These are phyloP conservation scores for Nyctibius grandis DNA, from an alignment of 2,797 vertebrate genomes.

Conservation along the genomic window DNA sequence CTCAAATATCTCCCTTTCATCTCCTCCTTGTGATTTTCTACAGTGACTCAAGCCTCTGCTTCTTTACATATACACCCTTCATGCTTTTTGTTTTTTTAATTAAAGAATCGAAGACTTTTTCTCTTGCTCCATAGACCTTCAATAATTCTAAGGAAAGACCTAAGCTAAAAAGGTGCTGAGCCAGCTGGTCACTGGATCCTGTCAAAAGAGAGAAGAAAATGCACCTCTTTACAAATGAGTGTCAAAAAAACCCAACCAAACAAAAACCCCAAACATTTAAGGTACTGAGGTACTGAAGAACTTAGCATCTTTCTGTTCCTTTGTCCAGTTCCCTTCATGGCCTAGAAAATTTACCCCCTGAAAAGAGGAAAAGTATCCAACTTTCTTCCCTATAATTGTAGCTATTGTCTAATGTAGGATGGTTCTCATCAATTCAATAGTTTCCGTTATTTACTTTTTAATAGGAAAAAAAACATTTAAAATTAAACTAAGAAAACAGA, in stretches of 20 bases:
- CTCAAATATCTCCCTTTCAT: background rate
- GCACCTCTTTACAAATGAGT: background rate
- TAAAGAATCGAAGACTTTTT: background rate
- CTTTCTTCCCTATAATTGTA: background rate
- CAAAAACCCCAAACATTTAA: accelerated
- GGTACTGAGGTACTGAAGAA: background rate
- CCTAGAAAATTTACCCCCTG: background rate
- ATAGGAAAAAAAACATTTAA: background rate
- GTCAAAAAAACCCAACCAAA: accelerated
- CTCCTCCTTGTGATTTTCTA: background rate
- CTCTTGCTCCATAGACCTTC: background rate
- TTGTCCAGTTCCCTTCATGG: background rate
- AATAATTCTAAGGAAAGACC: background rate
- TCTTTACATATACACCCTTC: background rate
- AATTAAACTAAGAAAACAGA: background rate
- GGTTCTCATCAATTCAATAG: background rate
- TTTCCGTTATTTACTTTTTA: background rate
- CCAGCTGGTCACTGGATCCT: background rate
- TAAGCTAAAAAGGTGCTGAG: background rate
- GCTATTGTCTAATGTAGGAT: background rate
- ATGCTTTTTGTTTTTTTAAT: background rate
- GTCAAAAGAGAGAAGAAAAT: background rate
- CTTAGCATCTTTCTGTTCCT: background rate
- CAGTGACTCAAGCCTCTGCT: background rate
- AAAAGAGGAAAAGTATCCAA: background rate